phyloP scores from a whole-genome alignment of 2,888 invertebrate genomes.

The Hydrotaea diabolus region DNA sequence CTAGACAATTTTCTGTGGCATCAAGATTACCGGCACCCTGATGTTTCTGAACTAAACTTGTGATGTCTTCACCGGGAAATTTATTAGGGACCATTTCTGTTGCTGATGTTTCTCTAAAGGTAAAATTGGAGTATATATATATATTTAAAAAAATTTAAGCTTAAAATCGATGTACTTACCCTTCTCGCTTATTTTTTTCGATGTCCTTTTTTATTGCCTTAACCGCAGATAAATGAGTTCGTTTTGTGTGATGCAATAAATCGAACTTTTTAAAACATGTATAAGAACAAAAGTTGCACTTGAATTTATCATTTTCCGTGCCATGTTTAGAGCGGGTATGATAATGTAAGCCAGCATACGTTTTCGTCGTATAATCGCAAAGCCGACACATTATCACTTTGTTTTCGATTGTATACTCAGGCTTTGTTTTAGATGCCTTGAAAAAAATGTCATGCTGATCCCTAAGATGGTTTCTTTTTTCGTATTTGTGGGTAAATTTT shows the following conservation, averaged over 20 bases:
- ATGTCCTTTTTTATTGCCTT: slow-evolving; percentile 22
- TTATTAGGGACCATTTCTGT: neutral
- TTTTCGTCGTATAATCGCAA: slow-evolving; percentile 57
- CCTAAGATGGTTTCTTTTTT: slow-evolving; percentile 40
- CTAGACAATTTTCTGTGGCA: neutral
- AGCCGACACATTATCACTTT: slow-evolving; percentile 51
- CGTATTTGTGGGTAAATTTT: slow-evolving; percentile 42
- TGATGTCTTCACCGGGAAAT: neutral
- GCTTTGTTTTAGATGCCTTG: neutral
- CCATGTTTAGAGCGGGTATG: slow-evolving; percentile 59
- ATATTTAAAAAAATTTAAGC: neutral
- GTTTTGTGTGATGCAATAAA: slow-evolving; percentile 54
- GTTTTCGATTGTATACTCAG: neutral
- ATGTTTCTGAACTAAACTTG: neutral
- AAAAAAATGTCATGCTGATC: slow-evolving; percentile 23
- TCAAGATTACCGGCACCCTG: neutral
- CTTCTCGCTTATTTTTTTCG: neutral
- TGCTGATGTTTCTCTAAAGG: neutral
- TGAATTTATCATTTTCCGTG: slow-evolving; percentile 58
- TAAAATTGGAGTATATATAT: neutral
- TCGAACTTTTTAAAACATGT: slow-evolving; percentile 46
- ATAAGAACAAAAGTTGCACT: slow-evolving; percentile 55
- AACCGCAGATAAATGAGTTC: slow-evolving; percentile 40
- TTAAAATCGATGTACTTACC: neutral
- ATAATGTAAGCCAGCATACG: slow-evolving; percentile 51